phyloP scores from a whole-genome alignment of 2,888 invertebrate genomes.

The Dysmachus trigonus region DNA sequence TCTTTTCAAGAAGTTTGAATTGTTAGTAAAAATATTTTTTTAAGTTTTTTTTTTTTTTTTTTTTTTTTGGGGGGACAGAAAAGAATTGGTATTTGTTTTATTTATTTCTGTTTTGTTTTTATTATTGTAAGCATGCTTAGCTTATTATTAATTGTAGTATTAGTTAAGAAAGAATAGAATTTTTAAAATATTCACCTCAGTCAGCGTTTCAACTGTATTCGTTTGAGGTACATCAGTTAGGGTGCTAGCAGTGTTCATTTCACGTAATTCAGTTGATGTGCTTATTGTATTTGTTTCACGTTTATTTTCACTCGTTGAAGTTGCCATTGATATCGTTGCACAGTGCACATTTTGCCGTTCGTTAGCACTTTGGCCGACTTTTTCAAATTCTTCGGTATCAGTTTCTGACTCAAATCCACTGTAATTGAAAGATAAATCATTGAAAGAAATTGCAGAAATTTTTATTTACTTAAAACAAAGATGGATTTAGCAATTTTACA shows the following conservation, averaged over 20 bases:
- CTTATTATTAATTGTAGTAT: no score
- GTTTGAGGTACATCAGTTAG: slow-evolving; percentile 57
- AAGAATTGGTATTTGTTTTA: background rate
- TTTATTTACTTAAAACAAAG: background rate
- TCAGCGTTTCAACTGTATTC: slow-evolving; percentile 60
- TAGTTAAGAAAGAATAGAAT: slow-evolving; percentile 39
- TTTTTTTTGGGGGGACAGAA: background rate
- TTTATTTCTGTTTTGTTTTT: background rate
- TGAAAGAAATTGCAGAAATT: background rate
- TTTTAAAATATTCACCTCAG: slow-evolving; percentile 56
- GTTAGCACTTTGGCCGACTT: slow-evolving; percentile 72
- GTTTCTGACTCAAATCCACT: slow-evolving; percentile 84
- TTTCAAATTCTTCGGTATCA: slow-evolving; percentile 85
- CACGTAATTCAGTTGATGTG: slow-evolving; percentile 41
- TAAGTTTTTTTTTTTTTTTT: no score
- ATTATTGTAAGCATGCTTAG: background rate
- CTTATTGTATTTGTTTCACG: slow-evolving; percentile 34
- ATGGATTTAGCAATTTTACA: no score
- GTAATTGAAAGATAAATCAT: slow-evolving; percentile 52
- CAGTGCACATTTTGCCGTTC: slow-evolving; percentile 64
- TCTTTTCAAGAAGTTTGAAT: slow-evolving; percentile 40
- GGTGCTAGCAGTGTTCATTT: slow-evolving; percentile 53
- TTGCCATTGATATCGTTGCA: slow-evolving; percentile 52
- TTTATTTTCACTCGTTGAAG: slow-evolving; percentile 55
- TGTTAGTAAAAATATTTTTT: slow-evolving; percentile 9